Base-by-base conservation (phyloP, 2,888 invertebrate species). In the Mechanitis mazaeus region DNA sequence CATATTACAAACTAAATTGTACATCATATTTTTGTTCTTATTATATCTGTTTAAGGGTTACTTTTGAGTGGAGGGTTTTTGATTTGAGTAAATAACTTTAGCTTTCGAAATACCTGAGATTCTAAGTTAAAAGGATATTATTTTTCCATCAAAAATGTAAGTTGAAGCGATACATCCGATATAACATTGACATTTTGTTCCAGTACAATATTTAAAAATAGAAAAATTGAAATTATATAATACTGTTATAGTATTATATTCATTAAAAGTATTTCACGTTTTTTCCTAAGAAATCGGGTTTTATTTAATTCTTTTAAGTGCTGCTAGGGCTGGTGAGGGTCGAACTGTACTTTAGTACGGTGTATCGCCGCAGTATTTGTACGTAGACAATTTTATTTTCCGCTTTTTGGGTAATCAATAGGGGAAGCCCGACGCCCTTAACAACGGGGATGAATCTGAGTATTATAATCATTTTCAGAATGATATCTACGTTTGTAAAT, bases 391-490 rank as follows among this genome's bases (percentile, higher is more conserved):
- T 89, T 88, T 87, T 89, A 87, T 88, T 88, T 90, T 88, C 87
- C 88, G 88, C 87, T 85, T 87, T 88, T 89, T 88, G 84, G 85
- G 87, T 88, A 88, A 88, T 89, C 89, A 89, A 89, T 89, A 88
- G 87, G 87, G 88, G 87, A 84, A 80, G 79, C 80, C 79, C 83
- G 77, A 80, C 82, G 82, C 82, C 83, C 81, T 79, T 75, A 80
- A 83, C 81, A 79, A 80, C 76, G 72, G 74, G 68, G 65, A 64
- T 72, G 83, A 82, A 80, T 67, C 72, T 80, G 64, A 54, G 58
- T 58, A 33, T 31, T 42, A 31, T 59, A 45, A 55, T 33, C 38
- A 57, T 50, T 46, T 54, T 38, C 33, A 28, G 58, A 50, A 50
- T 50, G 28, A 50, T 31, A 11, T 42, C 28, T 50, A 9, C 28